Conservation (phyloP, 1,140 invertebrate genomes). For the Odontomachus brunneus region DNA sequence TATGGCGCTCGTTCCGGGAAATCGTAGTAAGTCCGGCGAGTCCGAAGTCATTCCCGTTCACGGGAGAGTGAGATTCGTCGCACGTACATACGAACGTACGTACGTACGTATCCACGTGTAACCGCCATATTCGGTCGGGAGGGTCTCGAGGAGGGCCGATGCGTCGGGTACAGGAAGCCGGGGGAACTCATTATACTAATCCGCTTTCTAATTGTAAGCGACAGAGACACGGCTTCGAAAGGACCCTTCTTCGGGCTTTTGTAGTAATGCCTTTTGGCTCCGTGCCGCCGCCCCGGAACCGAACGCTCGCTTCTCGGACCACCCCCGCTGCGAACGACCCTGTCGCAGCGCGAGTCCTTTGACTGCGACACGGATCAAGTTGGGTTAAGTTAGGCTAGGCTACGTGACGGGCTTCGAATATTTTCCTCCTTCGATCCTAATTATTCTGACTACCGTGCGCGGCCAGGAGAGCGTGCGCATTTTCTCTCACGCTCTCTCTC, state of each 20-base stretch:
- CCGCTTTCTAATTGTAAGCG: conserved; percentile 71
- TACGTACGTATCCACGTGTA: background rate
- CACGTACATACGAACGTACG: background rate
- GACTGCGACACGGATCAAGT: conserved; percentile 15
- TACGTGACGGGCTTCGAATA: conserved; percentile 74
- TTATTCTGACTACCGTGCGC: conserved; percentile 64
- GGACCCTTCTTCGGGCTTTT: conserved; percentile 51
- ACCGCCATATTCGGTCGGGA: conserved; percentile 12
- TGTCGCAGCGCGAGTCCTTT: conserved; percentile 47
- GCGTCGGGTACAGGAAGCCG: conserved; percentile 44
- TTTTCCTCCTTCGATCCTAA: conserved; percentile 70
- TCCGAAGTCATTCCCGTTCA: background rate
- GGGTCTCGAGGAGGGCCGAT: conserved; percentile 15
- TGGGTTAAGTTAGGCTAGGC: background rate
- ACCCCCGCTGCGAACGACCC: conserved; percentile 57
- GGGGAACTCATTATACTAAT: conserved; percentile 71
- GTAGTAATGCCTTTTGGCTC: conserved; percentile 70
- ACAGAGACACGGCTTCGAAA: conserved; percentile 29
- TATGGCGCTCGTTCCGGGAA: conserved; percentile 22
- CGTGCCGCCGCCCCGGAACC: conserved; percentile 27
- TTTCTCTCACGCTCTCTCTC: background rate
- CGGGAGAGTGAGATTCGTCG: background rate
- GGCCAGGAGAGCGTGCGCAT: background rate
- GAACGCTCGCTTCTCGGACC: conserved; percentile 36
- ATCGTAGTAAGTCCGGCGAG: conserved; percentile 13